Conservation (phyloP, 2,113 vertebrate genomes). For the Etia nguti region DNA sequence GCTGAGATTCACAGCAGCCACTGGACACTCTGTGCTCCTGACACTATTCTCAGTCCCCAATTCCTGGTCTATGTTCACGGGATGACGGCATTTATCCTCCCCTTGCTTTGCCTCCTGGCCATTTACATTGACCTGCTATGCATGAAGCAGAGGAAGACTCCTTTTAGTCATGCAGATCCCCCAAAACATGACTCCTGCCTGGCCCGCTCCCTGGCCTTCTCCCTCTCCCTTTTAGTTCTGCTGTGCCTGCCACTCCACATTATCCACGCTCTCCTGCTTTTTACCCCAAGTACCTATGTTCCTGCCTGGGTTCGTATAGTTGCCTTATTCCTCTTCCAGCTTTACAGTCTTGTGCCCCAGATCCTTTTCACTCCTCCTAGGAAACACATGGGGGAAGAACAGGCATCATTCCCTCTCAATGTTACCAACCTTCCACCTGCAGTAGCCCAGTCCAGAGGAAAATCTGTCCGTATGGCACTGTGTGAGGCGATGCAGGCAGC, state of each 20-base stretch:
- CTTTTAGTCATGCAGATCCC: not conserved
- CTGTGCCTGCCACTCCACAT: slow-evolving; percentile 73
- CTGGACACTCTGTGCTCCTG: slow-evolving; percentile 67
- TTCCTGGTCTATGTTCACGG: slow-evolving; percentile 72
- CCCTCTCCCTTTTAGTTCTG: slow-evolving; percentile 71
- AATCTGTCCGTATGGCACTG: slow-evolving; percentile 36
- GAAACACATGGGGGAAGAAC: slow-evolving; percentile 13
- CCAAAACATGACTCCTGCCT: slow-evolving; percentile 24
- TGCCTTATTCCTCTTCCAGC: slow-evolving; percentile 65
- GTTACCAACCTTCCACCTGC: slow-evolving; percentile 8
- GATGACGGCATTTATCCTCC: slow-evolving; percentile 62
- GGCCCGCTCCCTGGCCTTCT: slow-evolving; percentile 59
- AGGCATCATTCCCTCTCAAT: slow-evolving; percentile 19
- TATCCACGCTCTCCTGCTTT: slow-evolving; percentile 60
- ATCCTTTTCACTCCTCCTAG: slow-evolving; percentile 66
- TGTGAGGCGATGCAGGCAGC: slow-evolving; percentile 43
- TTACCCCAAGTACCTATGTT: slow-evolving; percentile 37
- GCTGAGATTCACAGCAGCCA: slow-evolving; percentile 68
- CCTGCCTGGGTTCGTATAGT: slow-evolving; percentile 42
- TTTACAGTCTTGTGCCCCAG: slow-evolving; percentile 72
- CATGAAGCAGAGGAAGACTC: slow-evolving; percentile 21
- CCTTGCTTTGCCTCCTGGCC: slow-evolving; percentile 63
- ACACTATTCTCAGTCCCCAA: slow-evolving; percentile 58
- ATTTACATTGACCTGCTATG: slow-evolving; percentile 67
- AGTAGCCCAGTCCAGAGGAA: slow-evolving; percentile 18